A percentile compares a stretch with the other conserved stretches of the same genome.
Evolutionary conservation across 2,797 vertebrate genomes (phyloP).

Genomic region (Chaenodraco wilsoni): DNA sequence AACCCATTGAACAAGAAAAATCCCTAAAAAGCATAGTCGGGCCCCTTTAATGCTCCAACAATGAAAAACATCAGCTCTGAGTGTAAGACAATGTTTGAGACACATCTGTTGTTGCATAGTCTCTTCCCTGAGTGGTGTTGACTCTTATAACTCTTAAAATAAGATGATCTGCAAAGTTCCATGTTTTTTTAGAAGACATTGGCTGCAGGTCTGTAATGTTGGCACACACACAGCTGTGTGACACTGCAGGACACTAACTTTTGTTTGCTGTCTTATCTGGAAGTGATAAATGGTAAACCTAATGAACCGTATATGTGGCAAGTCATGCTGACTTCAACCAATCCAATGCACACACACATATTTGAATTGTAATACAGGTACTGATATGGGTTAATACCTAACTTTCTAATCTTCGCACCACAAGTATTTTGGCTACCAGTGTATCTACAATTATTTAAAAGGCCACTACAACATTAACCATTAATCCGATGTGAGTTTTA

Average conservation of each 20-base stretch:
- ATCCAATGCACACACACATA: conserved; percentile 8
- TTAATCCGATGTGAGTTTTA: conserved; percentile 4
- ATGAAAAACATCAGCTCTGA: background rate
- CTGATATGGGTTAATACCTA: conserved; percentile 56
- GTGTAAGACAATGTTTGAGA: background rate
- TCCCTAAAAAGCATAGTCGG: too few species aligned
- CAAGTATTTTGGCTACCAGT: conserved; percentile 17
- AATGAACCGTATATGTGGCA: conserved; percentile 2
- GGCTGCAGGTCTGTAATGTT: conserved; percentile 16
- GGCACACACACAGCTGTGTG: conserved; percentile 19
- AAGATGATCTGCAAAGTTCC: conserved; percentile 9
- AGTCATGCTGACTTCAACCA: conserved; percentile 21
- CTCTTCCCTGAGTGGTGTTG: background rate
- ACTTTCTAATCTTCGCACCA: conserved; percentile 39
- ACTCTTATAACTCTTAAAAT: conserved; percentile 7
- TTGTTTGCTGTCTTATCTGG: conserved; percentile 68
- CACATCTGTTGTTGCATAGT: conserved; percentile 6
- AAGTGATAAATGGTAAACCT: conserved; percentile 48
- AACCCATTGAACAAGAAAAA: too few species aligned
- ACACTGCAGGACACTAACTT: conserved; percentile 6
- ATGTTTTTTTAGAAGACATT: conserved; percentile 2
- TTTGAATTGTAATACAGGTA: conserved; percentile 6
- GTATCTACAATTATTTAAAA: background rate
- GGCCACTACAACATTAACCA: too few species aligned
- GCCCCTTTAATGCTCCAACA: background rate